Percentiles rank a stretch among this genome's conserved stretches.
Evolutionary conservation across 2,888 invertebrate species (phyloP).

Genomic region (Caenorhabditis becei): DNA sequence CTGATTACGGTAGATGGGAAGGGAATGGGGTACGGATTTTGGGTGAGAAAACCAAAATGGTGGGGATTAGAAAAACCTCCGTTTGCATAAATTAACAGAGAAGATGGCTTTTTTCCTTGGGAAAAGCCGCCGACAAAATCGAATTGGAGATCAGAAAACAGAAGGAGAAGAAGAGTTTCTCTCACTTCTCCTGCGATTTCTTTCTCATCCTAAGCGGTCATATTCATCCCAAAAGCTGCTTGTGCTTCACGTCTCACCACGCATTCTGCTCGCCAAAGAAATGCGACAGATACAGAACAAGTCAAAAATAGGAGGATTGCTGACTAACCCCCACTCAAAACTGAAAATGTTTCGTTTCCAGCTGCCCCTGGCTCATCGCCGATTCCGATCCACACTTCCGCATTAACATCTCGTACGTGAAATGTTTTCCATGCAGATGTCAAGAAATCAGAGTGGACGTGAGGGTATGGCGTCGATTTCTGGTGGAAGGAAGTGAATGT

Average conservation of each 20-base stretch:
- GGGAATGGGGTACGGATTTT: constrained; percentile 34
- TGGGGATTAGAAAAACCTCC: constrained; percentile 33
- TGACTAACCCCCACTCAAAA: neutral
- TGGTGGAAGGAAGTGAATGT: constrained; percentile 1
- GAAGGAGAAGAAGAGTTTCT: constrained; percentile 20
- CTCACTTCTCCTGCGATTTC: neutral
- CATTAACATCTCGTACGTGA: constrained; percentile 10
- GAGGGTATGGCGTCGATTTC: constrained; percentile 19
- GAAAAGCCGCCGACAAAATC: constrained; percentile 21
- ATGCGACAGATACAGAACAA: neutral
- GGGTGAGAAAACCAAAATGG: constrained; percentile 13
- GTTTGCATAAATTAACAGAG: constrained; percentile 48
- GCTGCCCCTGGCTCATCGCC: neutral
- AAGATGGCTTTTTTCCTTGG: constrained; percentile 20
- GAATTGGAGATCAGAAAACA: constrained; percentile 45
- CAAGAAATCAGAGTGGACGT: constrained; percentile 5
- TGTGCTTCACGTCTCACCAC: neutral
- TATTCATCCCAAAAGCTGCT: neutral
- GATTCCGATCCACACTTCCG: constrained; percentile 11
- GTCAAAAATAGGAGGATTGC: neutral
- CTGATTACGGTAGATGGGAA: constrained; percentile 38
- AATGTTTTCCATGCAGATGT: neutral
- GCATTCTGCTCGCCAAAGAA: neutral
- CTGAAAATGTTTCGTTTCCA: neutral
- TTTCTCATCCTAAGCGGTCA: neutral